These are phyloP conservation scores for Platycnemis pennipes DNA, from an alignment of 2,888 invertebrate genomes.

Conservation along the genomic window DNA sequence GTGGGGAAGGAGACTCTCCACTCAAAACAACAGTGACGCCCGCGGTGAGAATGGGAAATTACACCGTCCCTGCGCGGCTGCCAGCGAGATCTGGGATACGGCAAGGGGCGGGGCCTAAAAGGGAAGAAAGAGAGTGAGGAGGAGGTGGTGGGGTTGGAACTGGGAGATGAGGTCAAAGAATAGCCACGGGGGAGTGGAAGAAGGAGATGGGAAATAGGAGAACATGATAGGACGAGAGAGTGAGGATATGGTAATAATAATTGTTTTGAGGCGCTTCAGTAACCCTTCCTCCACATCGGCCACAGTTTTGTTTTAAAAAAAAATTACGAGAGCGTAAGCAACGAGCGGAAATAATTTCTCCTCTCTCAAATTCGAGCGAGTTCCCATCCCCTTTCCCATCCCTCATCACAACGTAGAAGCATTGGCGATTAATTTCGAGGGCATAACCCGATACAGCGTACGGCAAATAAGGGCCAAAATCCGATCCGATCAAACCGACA, in stretches of 20 bases:
- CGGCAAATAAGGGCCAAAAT: background rate
- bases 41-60: conserved; percentile 32
- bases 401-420: background rate
- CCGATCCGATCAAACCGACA: background rate
- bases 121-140: background rate
- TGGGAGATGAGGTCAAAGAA: background rate
- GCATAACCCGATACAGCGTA: background rate
- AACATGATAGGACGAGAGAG: background rate
- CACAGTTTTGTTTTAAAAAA: background rate
- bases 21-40: conserved; percentile 39
- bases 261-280: background rate
- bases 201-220: background rate
- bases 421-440: background rate
- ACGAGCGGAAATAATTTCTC: conserved; percentile 12
- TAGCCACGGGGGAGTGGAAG: background rate
- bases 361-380: background rate
- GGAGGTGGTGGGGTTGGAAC: background rate
- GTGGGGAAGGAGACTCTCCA: background rate
- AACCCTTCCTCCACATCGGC: background rate
- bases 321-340: background rate
- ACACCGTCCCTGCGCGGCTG: background rate
- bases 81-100: background rate
- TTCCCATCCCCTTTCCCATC: background rate
- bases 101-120: background rate
- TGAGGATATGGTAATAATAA: background rate